Conservation (phyloP, 2,797 vertebrate species). For the Masticophis lateralis region DNA sequence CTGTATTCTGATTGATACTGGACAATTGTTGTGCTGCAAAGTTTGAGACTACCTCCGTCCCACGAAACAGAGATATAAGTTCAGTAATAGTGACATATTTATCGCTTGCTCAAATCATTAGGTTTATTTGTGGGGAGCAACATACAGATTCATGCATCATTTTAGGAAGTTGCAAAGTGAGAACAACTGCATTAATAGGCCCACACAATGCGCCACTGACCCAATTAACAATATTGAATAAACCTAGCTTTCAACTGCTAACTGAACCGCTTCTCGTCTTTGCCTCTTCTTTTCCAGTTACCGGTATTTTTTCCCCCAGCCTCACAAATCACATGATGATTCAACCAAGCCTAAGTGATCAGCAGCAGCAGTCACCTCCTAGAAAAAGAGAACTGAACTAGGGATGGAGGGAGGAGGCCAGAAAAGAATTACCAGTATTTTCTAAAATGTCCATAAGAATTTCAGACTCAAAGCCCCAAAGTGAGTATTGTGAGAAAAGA, state of each 20-base stretch:
- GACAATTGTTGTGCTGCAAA: not conserved
- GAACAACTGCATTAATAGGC: not conserved
- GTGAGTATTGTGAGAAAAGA: conserved; percentile 19
- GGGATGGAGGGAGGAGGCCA: not conserved
- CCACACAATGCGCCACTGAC: not conserved
- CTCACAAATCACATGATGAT: conserved; percentile 43
- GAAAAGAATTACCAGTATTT: conserved; percentile 22
- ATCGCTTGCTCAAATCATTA: not conserved
- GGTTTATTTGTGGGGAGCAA: not conserved
- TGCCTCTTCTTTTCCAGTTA: conserved; percentile 2
- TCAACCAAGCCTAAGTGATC: conserved; percentile 53
- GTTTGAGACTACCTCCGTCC: not conserved
- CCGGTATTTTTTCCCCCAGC: not conserved
- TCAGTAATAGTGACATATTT: not conserved
- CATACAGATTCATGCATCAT: not conserved
- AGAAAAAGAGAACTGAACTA: conserved; percentile 20
- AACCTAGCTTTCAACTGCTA: not conserved
- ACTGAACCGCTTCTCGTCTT: not conserved
- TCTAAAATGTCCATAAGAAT: conserved; percentile 11
- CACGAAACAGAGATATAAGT: not conserved
- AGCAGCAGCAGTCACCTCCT: conserved; percentile 26
- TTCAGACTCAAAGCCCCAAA: conserved; percentile 43
- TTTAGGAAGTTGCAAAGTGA: not conserved
- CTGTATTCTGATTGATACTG: too few species aligned
- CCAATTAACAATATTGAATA: not conserved